A percentile compares a stretch with the other conserved stretches of the same genome.
Evolutionary conservation across 1,140 invertebrate species (phyloP).

Genomic region (Drosophila kikkawai): DNA sequence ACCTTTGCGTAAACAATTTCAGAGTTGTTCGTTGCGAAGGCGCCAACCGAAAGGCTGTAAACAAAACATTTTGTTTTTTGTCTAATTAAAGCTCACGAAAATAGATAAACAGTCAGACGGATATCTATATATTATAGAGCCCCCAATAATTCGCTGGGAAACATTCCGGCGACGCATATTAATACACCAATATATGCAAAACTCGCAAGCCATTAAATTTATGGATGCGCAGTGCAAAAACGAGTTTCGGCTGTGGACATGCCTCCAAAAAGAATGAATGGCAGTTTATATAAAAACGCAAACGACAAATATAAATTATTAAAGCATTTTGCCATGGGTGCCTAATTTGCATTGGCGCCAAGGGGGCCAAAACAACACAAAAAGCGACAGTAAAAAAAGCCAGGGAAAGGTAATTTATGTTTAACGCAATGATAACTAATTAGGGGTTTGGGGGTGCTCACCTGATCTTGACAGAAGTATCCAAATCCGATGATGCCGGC

Average conservation of each 20-base stretch:
- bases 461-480: conserved; percentile 94
- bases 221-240: conserved; percentile 39
- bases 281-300: conserved; percentile 60
- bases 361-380: conserved; percentile 6
- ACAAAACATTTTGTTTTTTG: conserved; percentile 49
- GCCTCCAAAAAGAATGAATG: conserved; percentile 35
- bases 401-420: conserved; percentile 53
- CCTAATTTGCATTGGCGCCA: conserved; percentile 80
- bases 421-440: conserved; percentile 36
- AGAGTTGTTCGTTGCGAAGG: conserved; percentile 28
- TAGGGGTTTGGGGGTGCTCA: conserved; percentile 72
- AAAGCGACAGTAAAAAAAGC: conserved; percentile 2
- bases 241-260: conserved; percentile 41
- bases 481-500: conserved; percentile 94
- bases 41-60: conserved; percentile 48
- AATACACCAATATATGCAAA: conserved; percentile 15
- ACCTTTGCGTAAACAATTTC: conserved; percentile 45
- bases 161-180: conserved; percentile 30
- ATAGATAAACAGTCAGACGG: conserved; percentile 19
- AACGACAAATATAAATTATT: conserved; percentile 70
- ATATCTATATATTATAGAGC: conserved; percentile 23
- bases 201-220: conserved; percentile 29
- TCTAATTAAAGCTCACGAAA: conserved; percentile 52
- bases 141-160: conserved; percentile 30
- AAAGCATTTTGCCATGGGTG: conserved; percentile 44